Percentiles rank a stretch among this genome's conserved stretches.
phyloP scores from a whole-genome alignment of 2,888 invertebrate species.

The Clistopyga incitator region DNA sequence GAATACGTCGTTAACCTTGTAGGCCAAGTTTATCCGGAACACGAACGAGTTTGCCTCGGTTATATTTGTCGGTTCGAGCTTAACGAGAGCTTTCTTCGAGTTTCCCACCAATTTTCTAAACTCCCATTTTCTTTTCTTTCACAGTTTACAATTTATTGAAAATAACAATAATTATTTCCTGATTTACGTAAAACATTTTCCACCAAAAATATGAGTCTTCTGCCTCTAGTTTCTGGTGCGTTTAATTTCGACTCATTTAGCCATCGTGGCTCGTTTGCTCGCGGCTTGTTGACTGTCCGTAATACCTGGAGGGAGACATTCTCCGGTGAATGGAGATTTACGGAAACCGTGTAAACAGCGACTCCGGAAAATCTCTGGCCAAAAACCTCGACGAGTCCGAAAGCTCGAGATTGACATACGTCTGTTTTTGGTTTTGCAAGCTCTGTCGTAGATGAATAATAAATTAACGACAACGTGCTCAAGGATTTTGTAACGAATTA shows the following conservation, averaged over 20 bases:
- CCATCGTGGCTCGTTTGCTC: not conserved
- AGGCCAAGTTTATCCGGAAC: slow-evolving; percentile 32
- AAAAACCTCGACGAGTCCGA: not conserved
- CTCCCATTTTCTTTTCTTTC: too few species aligned
- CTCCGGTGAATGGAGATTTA: slow-evolving; percentile 27
- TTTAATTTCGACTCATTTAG: slow-evolving; percentile 3
- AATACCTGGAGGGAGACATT: slow-evolving; percentile 15
- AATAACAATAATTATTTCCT: too few species aligned
- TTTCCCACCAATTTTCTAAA: not conserved
- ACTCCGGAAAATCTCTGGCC: slow-evolving; percentile 12
- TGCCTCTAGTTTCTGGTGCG: not conserved
- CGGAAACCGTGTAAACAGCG: slow-evolving; percentile 46
- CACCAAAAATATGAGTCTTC: too few species aligned
- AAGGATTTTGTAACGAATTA: not conserved
- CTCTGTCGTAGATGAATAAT: too few species aligned
- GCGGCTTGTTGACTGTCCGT: slow-evolving; percentile 32
- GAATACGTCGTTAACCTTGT: slow-evolving; percentile 35
- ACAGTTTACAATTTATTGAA: too few species aligned
- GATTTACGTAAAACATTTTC: too few species aligned
- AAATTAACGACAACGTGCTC: not conserved
- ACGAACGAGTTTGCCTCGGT: slow-evolving; percentile 12
- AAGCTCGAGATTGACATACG: not conserved
- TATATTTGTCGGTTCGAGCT: slow-evolving; percentile 38
- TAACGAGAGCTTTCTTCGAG: not conserved
- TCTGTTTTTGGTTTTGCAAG: not conserved